phyloP scores from a whole-genome alignment of 2,797 vertebrate genomes.

The Neosilurus mollespiculum region DNA sequence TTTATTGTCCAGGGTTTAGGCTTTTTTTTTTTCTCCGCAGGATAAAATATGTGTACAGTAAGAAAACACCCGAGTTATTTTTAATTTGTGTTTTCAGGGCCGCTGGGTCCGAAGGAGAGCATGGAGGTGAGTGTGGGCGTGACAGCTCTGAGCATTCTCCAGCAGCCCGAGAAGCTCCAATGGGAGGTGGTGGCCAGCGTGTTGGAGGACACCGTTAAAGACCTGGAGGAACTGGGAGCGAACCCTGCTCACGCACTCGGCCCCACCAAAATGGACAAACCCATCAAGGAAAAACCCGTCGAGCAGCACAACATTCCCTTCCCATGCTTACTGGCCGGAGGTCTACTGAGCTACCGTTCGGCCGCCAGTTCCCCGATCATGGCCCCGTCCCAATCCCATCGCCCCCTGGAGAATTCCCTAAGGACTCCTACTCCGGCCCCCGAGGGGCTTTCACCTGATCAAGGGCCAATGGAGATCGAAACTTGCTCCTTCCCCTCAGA shows the following conservation, averaged over 20 bases:
- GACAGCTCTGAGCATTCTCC: constrained; percentile 93
- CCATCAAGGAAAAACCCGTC: constrained; percentile 86
- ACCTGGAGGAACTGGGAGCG: constrained; percentile 94
- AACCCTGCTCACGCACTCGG: constrained; percentile 76
- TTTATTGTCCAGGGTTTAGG: background rate
- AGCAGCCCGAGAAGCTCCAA: constrained; percentile 97
- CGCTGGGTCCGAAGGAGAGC: constrained; percentile 90
- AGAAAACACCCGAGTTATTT: background rate
- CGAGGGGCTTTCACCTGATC: constrained; percentile 81
- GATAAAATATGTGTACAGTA: background rate
- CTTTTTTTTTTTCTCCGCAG: background rate
- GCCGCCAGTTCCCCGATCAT: constrained; percentile 81
- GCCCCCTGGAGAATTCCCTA: constrained; percentile 84
- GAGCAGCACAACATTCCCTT: constrained; percentile 99
- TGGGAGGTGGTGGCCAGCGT: constrained; percentile 99
- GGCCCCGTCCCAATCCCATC: constrained; percentile 78
- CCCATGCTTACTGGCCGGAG: constrained; percentile 94
- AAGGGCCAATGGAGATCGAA: constrained; percentile 94
- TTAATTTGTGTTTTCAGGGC: constrained; percentile 72
- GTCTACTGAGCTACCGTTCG: constrained; percentile 92
- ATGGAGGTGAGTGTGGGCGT: constrained; percentile 93
- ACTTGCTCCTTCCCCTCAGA: constrained; percentile 84
- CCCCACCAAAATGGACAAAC: constrained; percentile 84
- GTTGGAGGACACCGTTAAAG: constrained; percentile 96
- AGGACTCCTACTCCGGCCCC: constrained; percentile 92